Evolutionary conservation across 2,797 vertebrate species (phyloP), one percentile per base, ranked within the genome.

Genomic region (Ceryle rudis): DNA sequence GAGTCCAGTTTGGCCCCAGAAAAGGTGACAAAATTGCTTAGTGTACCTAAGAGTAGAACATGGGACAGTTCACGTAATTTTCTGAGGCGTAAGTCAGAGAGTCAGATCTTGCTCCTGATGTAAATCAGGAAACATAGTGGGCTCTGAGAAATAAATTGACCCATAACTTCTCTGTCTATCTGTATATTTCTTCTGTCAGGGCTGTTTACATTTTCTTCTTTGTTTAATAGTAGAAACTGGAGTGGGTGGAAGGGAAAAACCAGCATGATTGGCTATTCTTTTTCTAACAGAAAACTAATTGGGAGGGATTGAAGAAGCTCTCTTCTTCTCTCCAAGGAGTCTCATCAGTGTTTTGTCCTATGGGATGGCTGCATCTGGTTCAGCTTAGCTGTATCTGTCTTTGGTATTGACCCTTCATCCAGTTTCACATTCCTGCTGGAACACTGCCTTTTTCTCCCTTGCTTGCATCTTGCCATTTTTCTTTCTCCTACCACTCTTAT

Each of bases 361-460:
- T 85, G 95, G 88, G 91, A 86, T 71, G 35, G 41, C 57, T 82
- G 54, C 91, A 95, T 96, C 94, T 96, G 96, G 77, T 93, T 95
- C 70, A 67, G 52, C 3, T 97, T 95, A 94, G 49, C 61, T 94
- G 29, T 47, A 66, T 90, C 77, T 2, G 1, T 80, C 70, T 82
- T 94, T 47, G 52, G 15, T 14, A 87, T 70, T 1, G 0, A 90
- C 88, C 67, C 67, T 94, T 95, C 67, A 71, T 93, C 71, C 73
- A 82, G 74, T 95, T 95, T 93, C 86, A 42, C 25, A 60, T 46
- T 19, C 67, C 60, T 90, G 35, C 51, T 89, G 91, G 87, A 89
- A 64, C 4, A 1, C 51, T 67, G 78, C 67, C 70, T 82, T 81
- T 49, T 84, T 77, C 47, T 77, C 28, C 41, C 35, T 83, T 57